phyloP scores from a whole-genome alignment of 2,888 invertebrate species.

The Sminthurides aquaticus region DNA sequence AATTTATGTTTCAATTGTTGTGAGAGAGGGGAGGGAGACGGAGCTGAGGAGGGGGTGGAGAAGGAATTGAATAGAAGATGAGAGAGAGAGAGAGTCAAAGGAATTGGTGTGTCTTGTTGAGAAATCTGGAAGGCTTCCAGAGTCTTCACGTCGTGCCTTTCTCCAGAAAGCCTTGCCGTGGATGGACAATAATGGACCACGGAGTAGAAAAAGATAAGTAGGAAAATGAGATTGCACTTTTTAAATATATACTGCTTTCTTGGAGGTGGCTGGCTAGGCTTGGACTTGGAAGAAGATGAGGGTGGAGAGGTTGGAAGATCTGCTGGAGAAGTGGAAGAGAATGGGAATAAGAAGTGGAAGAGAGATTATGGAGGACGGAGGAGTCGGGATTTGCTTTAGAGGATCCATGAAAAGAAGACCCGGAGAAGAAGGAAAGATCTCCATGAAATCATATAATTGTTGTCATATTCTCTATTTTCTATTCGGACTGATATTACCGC shows the following conservation, averaged over 20 bases:
- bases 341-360: neutral
- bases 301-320: no score
- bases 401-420: no score
- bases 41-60: no score
- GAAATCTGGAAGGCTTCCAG: neutral
- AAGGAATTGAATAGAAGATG: no score
- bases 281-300: no score
- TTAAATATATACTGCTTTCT: neutral
- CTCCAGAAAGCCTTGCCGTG: neutral
- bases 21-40: no score
- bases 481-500: neutral
- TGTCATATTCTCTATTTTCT: neutral
- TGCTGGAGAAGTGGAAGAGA: no score
- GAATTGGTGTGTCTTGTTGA: neutral
- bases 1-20: neutral
- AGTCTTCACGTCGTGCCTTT: neutral
- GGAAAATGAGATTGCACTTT: neutral
- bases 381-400: neutral
- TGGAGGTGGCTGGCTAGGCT: neutral
- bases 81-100: no score
- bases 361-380: neutral
- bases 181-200: neutral
- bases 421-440: neutral
- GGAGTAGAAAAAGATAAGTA: neutral
- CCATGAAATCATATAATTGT: neutral